Percentiles rank a stretch among this genome's conserved stretches.
phyloP scores from a whole-genome alignment of 2,113 vertebrate genomes.

The Rousettus leschenaultii region DNA sequence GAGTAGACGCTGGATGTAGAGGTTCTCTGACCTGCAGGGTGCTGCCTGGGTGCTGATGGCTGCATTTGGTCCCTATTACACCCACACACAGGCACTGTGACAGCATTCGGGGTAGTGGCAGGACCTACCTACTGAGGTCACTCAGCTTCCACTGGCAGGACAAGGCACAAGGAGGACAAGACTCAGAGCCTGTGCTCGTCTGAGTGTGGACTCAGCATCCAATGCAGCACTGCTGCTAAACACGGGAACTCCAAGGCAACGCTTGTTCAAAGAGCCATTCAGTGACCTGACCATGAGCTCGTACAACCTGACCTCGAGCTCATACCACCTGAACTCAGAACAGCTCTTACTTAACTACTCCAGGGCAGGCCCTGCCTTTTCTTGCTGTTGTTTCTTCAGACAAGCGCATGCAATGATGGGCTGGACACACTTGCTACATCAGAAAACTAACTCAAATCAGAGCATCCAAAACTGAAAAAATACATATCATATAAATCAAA shows the following conservation, averaged over 20 bases:
- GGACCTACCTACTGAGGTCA: background rate
- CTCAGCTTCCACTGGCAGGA: background rate
- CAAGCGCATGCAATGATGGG: too few relatives aligned
- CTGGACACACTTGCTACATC: too few relatives aligned
- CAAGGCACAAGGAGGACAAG: background rate
- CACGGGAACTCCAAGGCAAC: background rate
- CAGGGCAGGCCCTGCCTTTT: background rate
- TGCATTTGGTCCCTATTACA: background rate
- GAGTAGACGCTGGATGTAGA: background rate
- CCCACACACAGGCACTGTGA: background rate
- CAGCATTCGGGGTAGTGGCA: background rate
- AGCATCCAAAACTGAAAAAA: background rate
- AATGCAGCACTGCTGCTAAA: background rate
- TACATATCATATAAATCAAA: too few relatives aligned
- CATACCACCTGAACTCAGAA: background rate
- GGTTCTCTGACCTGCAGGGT: background rate
- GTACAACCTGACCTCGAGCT: background rate
- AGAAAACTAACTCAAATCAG: background rate
- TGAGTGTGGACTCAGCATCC: too few relatives aligned
- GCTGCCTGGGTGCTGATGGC: background rate
- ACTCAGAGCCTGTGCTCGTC: background rate
- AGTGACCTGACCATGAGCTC: background rate
- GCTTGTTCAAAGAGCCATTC: rapidly evolving
- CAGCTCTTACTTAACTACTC: too few relatives aligned
- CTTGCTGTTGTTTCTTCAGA: background rate